A percentile compares a stretch with the other conserved stretches of the same genome.
phyloP scores from a whole-genome alignment of 2,888 invertebrate genomes.

The Nesidiocoris tenuis region DNA sequence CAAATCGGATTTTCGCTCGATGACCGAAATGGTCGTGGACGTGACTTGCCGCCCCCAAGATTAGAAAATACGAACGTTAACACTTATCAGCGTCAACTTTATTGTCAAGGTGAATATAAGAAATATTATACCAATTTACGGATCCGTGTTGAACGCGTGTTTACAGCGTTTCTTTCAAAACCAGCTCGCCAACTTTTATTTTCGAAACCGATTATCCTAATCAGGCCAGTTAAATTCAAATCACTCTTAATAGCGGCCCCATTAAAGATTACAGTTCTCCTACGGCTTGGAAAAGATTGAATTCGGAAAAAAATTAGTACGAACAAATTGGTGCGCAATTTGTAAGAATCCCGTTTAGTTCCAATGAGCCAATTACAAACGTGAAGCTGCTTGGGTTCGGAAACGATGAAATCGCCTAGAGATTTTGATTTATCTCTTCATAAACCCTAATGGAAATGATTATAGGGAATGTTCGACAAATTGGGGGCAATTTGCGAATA shows the following conservation, averaged over 20 bases:
- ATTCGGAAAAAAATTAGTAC: neutral
- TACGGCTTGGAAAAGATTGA: neutral
- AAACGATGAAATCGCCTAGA: neutral
- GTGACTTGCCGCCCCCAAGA: no score
- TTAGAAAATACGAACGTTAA: no score
- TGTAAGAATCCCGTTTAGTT: neutral
- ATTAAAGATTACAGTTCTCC: neutral
- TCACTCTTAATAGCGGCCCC: neutral
- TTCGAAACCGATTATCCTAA: neutral
- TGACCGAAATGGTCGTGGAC: no score
- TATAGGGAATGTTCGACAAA: neutral
- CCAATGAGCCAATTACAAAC: neutral
- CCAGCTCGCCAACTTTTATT: neutral
- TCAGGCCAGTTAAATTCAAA: neutral
- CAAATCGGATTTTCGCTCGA: no score
- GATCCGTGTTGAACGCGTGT: neutral
- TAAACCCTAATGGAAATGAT: neutral
- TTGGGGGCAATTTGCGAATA: neutral
- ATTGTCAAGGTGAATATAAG: no score
- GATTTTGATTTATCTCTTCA: neutral
- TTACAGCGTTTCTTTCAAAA: neutral
- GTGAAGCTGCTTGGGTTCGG: neutral
- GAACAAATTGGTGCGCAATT: neutral
- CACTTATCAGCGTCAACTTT: no score
- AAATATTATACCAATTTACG: no score